Conservation (phyloP, 2,888 invertebrate species). For the Noctua pronuba region DNA sequence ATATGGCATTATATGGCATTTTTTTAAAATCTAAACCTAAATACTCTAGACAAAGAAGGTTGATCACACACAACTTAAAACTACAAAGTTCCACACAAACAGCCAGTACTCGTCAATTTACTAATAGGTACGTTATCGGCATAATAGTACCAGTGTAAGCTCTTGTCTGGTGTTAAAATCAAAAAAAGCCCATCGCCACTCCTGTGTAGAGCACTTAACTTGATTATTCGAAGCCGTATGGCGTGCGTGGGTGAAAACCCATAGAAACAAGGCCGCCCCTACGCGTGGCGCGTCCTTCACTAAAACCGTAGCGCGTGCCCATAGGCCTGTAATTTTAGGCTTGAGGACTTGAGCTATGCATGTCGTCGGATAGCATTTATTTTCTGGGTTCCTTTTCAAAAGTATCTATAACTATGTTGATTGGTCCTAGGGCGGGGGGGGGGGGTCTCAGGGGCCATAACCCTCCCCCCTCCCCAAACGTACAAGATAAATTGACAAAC, state of each 20-base stretch:
- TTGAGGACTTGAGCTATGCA: constrained; percentile 35
- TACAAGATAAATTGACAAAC: no score
- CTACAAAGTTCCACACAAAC: constrained; percentile 4
- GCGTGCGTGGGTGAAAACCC: constrained; percentile 70
- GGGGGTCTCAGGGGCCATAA: not conserved
- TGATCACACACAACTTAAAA: not conserved
- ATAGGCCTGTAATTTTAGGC: constrained; percentile 79
- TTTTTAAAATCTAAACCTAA: not conserved
- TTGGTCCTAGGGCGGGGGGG: not conserved
- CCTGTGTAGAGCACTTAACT: constrained; percentile 89
- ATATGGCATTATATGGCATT: not conserved
- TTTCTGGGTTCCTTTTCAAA: constrained; percentile 11
- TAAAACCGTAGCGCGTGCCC: constrained; percentile 80
- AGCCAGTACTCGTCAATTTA: constrained; percentile 73
- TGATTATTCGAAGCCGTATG: constrained; percentile 87
- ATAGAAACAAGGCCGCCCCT: constrained; percentile 73
- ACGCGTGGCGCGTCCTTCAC: constrained; percentile 74
- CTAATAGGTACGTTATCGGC: constrained; percentile 83
- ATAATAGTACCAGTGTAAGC: constrained; percentile 68
- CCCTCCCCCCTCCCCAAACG: no score
- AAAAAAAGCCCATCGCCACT: constrained; percentile 84
- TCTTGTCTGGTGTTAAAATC: constrained; percentile 83
- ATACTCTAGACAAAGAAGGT: not conserved
- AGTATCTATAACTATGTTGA: not conserved
- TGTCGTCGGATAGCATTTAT: not conserved